Percentiles rank a stretch among this genome's conserved stretches.
phyloP scores from a whole-genome alignment of 2,113 vertebrate species.

The Myiagra hebetior region DNA sequence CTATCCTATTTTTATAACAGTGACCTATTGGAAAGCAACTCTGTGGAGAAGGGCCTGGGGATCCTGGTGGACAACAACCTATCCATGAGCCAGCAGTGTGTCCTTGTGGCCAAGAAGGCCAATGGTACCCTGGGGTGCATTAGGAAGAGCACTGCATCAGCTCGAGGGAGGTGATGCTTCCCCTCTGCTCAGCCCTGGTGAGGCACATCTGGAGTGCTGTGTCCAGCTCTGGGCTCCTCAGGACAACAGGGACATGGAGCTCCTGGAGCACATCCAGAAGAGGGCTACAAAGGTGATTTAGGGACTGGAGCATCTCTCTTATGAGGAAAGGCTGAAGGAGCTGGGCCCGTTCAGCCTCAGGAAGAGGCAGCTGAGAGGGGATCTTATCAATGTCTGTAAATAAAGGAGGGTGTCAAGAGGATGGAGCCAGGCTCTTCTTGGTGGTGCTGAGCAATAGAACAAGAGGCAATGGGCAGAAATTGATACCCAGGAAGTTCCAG shows the following conservation, averaged over 20 bases:
- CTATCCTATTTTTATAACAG: too few species aligned
- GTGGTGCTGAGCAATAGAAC: too few species aligned
- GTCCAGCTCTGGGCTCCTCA: background rate
- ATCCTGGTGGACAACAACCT: too few species aligned
- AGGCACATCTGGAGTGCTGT: background rate
- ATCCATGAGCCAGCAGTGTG: background rate
- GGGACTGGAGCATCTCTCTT: background rate
- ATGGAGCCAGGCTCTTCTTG: background rate
- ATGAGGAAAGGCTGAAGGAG: background rate
- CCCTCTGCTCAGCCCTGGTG: background rate
- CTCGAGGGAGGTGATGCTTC: background rate
- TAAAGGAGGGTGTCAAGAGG: rapidly evolving
- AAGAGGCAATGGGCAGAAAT: background rate
- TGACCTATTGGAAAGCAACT: background rate
- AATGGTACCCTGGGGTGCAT: rapidly evolving
- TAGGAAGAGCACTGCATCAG: background rate
- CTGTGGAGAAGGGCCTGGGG: background rate
- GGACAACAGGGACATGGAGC: background rate
- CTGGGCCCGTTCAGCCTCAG: background rate
- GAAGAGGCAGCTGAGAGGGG: background rate
- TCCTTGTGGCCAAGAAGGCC: background rate
- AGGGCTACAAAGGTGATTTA: background rate
- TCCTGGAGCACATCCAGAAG: background rate
- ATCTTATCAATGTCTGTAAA: rapidly evolving
- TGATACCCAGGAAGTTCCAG: background rate